Percentiles rank a stretch among this genome's conserved stretches.
These are phyloP conservation scores for Listrodromus nycthemerus DNA, from an alignment of 2,888 invertebrate species.

Conservation along the genomic window DNA sequence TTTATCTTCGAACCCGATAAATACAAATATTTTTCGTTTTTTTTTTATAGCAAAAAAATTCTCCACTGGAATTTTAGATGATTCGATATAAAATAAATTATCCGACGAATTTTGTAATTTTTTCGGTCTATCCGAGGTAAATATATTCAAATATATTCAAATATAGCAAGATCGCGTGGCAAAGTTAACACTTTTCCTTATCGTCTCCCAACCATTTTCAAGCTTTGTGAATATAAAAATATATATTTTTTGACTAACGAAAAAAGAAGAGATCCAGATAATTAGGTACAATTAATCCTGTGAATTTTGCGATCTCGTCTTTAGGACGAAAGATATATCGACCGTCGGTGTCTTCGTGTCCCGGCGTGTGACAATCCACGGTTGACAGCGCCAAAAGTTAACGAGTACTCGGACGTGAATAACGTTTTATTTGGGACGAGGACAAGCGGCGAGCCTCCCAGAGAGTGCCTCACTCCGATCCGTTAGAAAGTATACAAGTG, in stretches of 20 bases:
- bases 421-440: constrained; percentile 65
- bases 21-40: too few species aligned
- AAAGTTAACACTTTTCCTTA: not conserved
- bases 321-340: not conserved
- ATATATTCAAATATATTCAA: not conserved
- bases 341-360: not conserved
- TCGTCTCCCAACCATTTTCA: too few species aligned
- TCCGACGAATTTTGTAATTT: too few species aligned
- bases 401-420: constrained; percentile 56
- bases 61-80: too few species aligned
- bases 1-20: too few species aligned
- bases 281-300: not conserved
- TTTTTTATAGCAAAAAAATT: too few species aligned
- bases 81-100: too few species aligned
- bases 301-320: not conserved
- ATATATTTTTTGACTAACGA: too few species aligned
- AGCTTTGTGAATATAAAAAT: too few species aligned
- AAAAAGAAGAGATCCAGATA: not conserved
- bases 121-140: too few species aligned
- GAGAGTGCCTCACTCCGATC: not conserved
- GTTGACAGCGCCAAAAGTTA: constrained; percentile 49
- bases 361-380: not conserved
- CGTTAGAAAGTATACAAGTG: constrained; percentile 43
- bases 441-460: constrained; percentile 40
- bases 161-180: constrained; percentile 42